These are phyloP conservation scores for Acheta domesticus DNA, from an alignment of 2,888 invertebrate species.

Conservation along the genomic window DNA sequence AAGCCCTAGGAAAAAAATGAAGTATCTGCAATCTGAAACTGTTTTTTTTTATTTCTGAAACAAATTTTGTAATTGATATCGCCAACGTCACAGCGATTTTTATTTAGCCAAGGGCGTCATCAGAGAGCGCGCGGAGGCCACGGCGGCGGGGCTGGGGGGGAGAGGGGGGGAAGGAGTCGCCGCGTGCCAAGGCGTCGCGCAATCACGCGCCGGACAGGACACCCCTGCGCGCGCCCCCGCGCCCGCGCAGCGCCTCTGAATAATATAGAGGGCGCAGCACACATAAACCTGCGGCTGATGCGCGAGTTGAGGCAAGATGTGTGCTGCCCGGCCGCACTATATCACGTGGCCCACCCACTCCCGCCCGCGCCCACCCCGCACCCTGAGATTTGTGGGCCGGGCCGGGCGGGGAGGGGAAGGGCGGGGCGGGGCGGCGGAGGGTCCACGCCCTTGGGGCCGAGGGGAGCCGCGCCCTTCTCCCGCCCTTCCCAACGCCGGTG, in stretches of 20 bases:
- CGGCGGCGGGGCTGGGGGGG: too few relatives aligned
- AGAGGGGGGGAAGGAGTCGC: too few relatives aligned
- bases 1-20: too few relatives aligned
- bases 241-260: background rate
- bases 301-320: background rate
- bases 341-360: background rate
- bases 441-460: background rate
- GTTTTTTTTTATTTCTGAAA: too few relatives aligned
- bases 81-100: too few relatives aligned
- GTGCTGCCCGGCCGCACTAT: background rate
- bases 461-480: background rate
- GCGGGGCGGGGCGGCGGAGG: background rate
- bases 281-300: background rate
- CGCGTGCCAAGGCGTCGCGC: background rate
- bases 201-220: background rate
- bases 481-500: too few relatives aligned
- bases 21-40: too few relatives aligned
- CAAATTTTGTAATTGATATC: too few relatives aligned
- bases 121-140: too few relatives aligned
- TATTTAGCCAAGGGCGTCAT: too few relatives aligned
- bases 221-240: background rate
- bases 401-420: background rate
- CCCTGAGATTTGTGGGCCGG: background rate
- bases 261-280: background rate
- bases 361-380: background rate